Conservation (phyloP, 1,140 invertebrate species). For the Drosophila melanica region DNA sequence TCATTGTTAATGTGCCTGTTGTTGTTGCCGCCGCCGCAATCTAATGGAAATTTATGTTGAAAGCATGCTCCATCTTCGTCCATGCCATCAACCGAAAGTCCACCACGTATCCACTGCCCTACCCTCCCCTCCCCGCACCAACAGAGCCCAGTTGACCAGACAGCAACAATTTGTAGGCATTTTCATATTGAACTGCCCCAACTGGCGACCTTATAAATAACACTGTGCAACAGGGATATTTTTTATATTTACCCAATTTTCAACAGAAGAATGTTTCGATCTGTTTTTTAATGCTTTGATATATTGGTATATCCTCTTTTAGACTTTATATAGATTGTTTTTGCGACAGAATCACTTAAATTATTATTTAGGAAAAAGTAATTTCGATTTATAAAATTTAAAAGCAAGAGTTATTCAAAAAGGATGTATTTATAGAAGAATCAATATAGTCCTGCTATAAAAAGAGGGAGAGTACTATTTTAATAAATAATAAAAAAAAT, state of each 20-base stretch:
- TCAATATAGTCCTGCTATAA: too few species aligned
- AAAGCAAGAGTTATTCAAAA: too few species aligned
- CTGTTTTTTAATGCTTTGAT: too few species aligned
- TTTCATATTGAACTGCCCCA: conserved; percentile 74
- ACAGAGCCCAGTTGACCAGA: conserved; percentile 52
- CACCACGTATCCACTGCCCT: conserved; percentile 13
- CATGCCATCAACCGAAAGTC: conserved; percentile 47
- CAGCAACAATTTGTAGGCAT: conserved; percentile 77
- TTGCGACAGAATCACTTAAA: too few species aligned
- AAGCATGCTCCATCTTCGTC: conserved; percentile 61
- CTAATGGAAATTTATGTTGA: conserved; percentile 82
- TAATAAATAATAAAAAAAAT: too few species aligned
- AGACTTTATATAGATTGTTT: too few species aligned
- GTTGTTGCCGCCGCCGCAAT: conserved; percentile 56
- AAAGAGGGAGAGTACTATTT: too few species aligned
- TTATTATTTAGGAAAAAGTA: too few species aligned
- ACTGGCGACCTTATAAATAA: conserved; percentile 48
- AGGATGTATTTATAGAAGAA: too few species aligned
- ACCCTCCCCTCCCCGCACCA: conserved; percentile 2
- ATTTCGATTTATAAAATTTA: too few species aligned
- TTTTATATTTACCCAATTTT: not conserved
- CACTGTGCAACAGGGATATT: conserved; percentile 51
- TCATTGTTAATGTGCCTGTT: not conserved
- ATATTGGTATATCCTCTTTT: too few species aligned
- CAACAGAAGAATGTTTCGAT: too few species aligned